Evolutionary conservation across 1,140 invertebrate species (phyloP), one percentile per base, ranked within the genome.

Genomic region (Stegodyphus mimosarum): DNA sequence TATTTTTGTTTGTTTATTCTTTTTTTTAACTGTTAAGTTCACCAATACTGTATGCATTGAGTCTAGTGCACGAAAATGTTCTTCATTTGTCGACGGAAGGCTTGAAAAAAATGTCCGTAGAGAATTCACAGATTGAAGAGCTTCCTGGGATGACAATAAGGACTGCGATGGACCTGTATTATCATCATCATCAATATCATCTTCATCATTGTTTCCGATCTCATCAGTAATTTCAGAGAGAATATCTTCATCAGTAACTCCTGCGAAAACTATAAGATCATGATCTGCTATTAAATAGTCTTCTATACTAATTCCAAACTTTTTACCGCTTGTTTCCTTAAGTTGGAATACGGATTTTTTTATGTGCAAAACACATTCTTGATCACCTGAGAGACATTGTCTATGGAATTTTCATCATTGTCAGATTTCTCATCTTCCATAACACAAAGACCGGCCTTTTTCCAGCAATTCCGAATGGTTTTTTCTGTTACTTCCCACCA

Each of bases 101-200:
- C 66, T 67, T 67, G 66, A 67, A 18, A 67, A 67, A 67, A 67
- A 67, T 67, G 66, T 67, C 66, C 9, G 15, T 67, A 67, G 66
- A 67, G 66, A 67, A 17, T 67, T 67, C 17, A 67, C 66, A 18
- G 66, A 67, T 67, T 67, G 66, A 67, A 67, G 66, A 67, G 66
- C 66, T 67, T 67, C 66, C 4, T 67, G 66, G 66, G 66, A 18
- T 67, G 66, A 67, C 66, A 67, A 67, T 67, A 67, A n/a, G 66
- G 66, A 67, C 66, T 67, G 66, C 17, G n/a, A 67, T 67, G 17
- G 15, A 67, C 66, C 15, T 67, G 66, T n/a, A 60, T 60, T 60
- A 33, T 33, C 33, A 33, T 33, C 33, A 67, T 67, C 66, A 67
- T 67, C 66, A 67, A 33, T 33, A 33, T 33, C 33, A 33, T 33